phyloP scores from a whole-genome alignment of 2,888 invertebrate species.

The Callyntrura guangdongensis region DNA sequence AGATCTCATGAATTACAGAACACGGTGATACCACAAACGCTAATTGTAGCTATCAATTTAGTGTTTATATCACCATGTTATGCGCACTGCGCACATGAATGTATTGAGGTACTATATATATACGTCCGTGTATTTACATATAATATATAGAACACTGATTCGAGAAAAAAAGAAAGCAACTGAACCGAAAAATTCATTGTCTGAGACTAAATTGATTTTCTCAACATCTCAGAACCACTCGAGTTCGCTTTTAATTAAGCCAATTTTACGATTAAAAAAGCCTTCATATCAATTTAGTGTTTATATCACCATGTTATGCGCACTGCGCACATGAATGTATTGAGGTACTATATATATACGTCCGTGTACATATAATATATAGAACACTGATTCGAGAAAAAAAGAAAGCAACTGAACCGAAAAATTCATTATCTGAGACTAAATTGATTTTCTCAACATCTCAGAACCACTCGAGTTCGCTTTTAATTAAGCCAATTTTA shows the following conservation, averaged over 20 bases:
- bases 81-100: too few relatives aligned
- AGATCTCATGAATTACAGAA: too few relatives aligned
- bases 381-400: conserved; percentile 38
- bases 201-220: conserved; percentile 53
- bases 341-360: neutral
- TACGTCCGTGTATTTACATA: neutral
- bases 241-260: conserved; percentile 66
- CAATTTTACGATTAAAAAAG: conserved; percentile 42
- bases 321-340: too few relatives aligned
- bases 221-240: conserved; percentile 54
- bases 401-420: conserved; percentile 21
- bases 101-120: neutral
- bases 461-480: conserved; percentile 45
- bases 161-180: conserved; percentile 18
- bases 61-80: neutral
- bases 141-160: conserved; percentile 31
- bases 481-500: conserved; percentile 68
- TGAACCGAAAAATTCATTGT: conserved; percentile 68
- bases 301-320: neutral
- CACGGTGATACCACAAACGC: too few relatives aligned
- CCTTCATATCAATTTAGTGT: too few relatives aligned
- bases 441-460: conserved; percentile 57
- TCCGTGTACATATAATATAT: neutral
- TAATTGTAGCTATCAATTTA: too few relatives aligned
- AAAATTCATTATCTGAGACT: conserved; percentile 69